phyloP scores from a whole-genome alignment of 2,113 vertebrate species.

The Apteryx mantelli region DNA sequence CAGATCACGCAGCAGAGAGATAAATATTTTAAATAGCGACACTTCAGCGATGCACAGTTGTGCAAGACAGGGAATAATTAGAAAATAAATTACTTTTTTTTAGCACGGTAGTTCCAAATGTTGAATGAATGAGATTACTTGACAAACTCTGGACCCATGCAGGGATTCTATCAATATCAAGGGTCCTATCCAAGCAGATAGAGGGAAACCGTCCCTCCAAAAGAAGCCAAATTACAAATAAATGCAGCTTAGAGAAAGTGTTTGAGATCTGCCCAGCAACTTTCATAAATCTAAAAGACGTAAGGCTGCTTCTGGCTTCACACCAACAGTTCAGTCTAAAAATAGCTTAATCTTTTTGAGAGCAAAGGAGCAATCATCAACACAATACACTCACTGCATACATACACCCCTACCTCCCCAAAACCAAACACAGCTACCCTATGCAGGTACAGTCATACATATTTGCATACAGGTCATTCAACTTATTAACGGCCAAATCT shows the following conservation, averaged over 20 bases:
- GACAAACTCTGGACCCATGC: constrained; percentile 28
- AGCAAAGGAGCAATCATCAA: constrained; percentile 75
- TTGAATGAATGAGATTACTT: constrained; percentile 69
- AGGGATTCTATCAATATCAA: background rate
- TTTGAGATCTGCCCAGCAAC: constrained; percentile 76
- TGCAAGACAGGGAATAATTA: constrained; percentile 86
- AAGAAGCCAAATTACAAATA: constrained; percentile 33
- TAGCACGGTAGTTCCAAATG: constrained; percentile 66
- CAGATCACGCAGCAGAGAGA: constrained; percentile 77
- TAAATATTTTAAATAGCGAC: constrained; percentile 84
- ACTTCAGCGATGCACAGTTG: constrained; percentile 74
- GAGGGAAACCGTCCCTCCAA: background rate
- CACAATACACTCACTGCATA: background rate
- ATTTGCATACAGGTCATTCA: background rate
- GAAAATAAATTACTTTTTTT: constrained; percentile 86
- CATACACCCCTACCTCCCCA: background rate
- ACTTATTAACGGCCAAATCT: background rate
- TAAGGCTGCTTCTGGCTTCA: constrained; percentile 73
- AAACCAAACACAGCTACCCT: background rate
- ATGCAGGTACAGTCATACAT: background rate
- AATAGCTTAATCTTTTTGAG: constrained; percentile 78
- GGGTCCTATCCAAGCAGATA: background rate
- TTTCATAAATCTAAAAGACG: constrained; percentile 77
- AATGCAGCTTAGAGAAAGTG: constrained; percentile 61
- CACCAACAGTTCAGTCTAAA: constrained; percentile 76